Conservation (phyloP, 2,113 vertebrate species). For the Sula dactylatra region DNA sequence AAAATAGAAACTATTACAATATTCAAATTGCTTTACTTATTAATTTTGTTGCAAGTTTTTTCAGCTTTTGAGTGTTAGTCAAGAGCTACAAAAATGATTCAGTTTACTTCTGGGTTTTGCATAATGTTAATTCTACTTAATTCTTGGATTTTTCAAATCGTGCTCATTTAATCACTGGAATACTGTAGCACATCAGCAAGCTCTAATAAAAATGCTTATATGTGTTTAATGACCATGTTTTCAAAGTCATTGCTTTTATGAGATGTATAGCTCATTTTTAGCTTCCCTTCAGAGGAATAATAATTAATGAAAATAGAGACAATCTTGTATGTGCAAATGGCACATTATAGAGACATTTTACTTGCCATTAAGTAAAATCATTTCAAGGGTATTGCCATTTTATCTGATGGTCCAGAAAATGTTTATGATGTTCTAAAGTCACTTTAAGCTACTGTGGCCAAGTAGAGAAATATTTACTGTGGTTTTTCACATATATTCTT, state of each 20-base stretch:
- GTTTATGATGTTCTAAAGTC: not conserved
- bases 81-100: not conserved
- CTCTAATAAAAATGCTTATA: not conserved
- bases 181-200: not conserved
- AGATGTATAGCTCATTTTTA: not conserved
- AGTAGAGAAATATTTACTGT: not conserved
- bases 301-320: not conserved
- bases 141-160: not conserved
- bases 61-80: not conserved
- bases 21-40: not conserved
- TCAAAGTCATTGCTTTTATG: slow-evolving; percentile 12
- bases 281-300: not conserved
- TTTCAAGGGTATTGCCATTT: not conserved
- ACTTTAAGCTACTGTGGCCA: not conserved
- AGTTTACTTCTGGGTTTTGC: not conserved
- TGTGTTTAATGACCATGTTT: not conserved
- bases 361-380: not conserved
- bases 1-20: not conserved
- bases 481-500: not conserved
- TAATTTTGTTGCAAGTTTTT: not conserved
- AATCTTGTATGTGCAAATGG: not conserved
- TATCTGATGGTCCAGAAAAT: not conserved
- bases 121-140: not conserved
- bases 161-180: not conserved
- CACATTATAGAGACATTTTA: not conserved